Base-by-base conservation (phyloP, 2,888 invertebrate genomes). In the Andrena trimmerana region DNA sequence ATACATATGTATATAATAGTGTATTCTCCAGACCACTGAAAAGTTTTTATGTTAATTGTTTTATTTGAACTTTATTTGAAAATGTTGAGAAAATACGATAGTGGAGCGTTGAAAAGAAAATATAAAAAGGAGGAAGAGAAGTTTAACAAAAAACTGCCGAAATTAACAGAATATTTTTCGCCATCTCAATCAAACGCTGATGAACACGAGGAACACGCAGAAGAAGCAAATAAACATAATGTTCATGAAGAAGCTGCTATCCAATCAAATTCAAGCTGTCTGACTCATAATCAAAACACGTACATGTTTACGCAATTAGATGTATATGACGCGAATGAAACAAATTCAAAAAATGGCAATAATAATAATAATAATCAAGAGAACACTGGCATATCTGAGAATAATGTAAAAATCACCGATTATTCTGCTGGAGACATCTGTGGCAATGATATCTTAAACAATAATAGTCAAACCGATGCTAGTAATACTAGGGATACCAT, bases 111-210 rank as follows among this genome's bases (percentile, higher is more conserved):
- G 10, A 54, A 54, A 54, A n/a, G 54, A 10, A 54, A 54, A 20
- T 10, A 36, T 33, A 54, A 24, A 24, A 24, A 54, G 24, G 54
- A 10, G 54, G 24, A 54, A 54, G 54, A 54, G 54, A 10, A 54
- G 54, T 54, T 54, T 20, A 20, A 24, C 8, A 54, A 54, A 54
- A 54, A 54, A 54, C 54, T 54, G n/a, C 42, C 27, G 42, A 65
- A 31, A 65, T 65, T 65, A n/a, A 36, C 65, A 65, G 33, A 63
- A n/a, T 31, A 20, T 65, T 65, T 29, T 2, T 42, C 65, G 65
- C 8, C 42, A 54, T 20, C 54, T 54, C 54, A 54, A 54, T 54
- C 24, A 54, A 54, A 54, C 8, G 24, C 54, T 24, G 20, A 54
- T 54, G 24, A 54, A 0, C 24, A 24, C 54, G 54, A 57, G 24